Base-by-base conservation (phyloP, 2,888 invertebrate genomes). In the Pyrgus malvae region DNA sequence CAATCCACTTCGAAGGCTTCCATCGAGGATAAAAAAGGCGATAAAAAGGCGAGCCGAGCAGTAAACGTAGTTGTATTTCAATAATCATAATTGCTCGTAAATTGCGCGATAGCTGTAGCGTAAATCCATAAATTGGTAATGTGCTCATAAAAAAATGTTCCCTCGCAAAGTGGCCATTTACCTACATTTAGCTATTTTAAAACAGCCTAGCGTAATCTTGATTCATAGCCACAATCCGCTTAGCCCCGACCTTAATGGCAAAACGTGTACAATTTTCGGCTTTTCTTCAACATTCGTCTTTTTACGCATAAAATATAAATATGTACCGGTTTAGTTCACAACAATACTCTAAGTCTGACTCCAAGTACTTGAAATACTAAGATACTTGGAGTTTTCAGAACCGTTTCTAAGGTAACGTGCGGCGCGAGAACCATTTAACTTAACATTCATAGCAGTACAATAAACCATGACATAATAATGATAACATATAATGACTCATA, bases 171-270 rank as follows among this genome's bases (percentile, higher is more conserved):
- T 54, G 53, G 38, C 38, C 46, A 21, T 35, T 35, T 48, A 33
- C 48, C 54, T 25, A 55, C 54, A 27, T 48, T 55, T 55, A 55
- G 48, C 48, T 48, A 54, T 54, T 54, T 54, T 54, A 48, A 54
- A 54, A 54, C 46, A 41, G 48, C 25, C 54, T 54, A 48, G 23
- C 31, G 48, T 54, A 54, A 54, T 54, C 54, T 48, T 54, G 54
- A 54, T 54, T 48, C 48, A 54, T 48, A 31, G 41, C 54, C 41
- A 31, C 54, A 54, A 54, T 48, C 54, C 54, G 46, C 54, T 54
- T 54, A 48, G 46, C 33, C 54, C 25, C 54, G 46, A 54, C 46
- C 54, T 41, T 54, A 54, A 54, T 54, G 54, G 54, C 54, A 54
- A 48, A 41, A 17, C 48, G 54, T 54, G 48, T 54, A 46, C 54